phyloP scores from a whole-genome alignment of 1,140 invertebrate species.

The Formica selysi region DNA sequence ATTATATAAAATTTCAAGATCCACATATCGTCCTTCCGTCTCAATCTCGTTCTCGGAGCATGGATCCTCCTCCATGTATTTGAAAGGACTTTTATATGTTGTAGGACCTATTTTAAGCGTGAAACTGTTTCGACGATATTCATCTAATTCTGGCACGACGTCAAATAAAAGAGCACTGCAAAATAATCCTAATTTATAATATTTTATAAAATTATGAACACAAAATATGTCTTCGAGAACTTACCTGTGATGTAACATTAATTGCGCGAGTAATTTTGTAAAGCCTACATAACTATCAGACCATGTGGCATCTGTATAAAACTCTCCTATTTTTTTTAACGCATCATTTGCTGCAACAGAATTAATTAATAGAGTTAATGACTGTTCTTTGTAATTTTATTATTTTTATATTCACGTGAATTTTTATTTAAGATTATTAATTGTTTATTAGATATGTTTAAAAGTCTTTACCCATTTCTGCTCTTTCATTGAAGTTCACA shows the following conservation, averaged over 20 bases:
- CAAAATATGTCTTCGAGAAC: background rate
- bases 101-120: conserved; percentile 72
- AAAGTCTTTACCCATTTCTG: conserved; percentile 58
- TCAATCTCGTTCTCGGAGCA: conserved; percentile 51
- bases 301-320: conserved; percentile 59
- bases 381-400: conserved; percentile 18
- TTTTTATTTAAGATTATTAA: background rate
- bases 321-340: conserved; percentile 64
- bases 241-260: conserved; percentile 67
- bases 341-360: conserved; percentile 65
- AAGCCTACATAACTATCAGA: conserved; percentile 43
- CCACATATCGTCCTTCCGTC: conserved; percentile 43
- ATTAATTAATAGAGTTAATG: background rate
- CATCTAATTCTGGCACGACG: conserved; percentile 74
- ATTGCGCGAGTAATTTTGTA: conserved; percentile 65
- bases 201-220: conserved; percentile 1
- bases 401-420: conserved; percentile 5
- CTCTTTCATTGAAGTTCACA: conserved; percentile 53
- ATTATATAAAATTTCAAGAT: conserved; percentile 68
- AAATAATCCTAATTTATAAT: conserved; percentile 34
- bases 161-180: conserved; percentile 77
- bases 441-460: conserved; percentile 26
- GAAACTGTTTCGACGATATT: conserved; percentile 59
- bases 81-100: conserved; percentile 51
- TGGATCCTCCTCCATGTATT: conserved; percentile 54